Conservation (phyloP, 1,140 invertebrate species). For the Heliconius hermathena region DNA sequence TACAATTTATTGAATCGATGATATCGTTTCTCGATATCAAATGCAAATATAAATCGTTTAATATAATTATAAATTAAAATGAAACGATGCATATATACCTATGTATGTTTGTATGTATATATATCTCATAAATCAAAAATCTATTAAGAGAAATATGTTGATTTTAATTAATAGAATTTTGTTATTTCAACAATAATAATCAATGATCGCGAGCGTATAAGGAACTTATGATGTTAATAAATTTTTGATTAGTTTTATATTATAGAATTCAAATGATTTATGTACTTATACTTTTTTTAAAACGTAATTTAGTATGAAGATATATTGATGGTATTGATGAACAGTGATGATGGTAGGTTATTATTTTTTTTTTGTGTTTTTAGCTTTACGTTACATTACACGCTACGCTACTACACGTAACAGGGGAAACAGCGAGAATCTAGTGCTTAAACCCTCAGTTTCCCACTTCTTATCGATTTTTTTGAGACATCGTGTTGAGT, state of each 20-base stretch:
- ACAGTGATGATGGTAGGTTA: too few species aligned
- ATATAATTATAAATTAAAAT: slow-evolving; percentile 33
- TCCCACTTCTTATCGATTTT: too few species aligned
- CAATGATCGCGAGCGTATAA: background rate
- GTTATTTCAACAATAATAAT: slow-evolving; percentile 19
- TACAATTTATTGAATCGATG: slow-evolving; percentile 32
- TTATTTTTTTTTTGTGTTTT: too few species aligned
- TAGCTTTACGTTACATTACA: too few species aligned
- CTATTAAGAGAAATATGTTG: slow-evolving; percentile 29
- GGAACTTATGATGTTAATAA: background rate
- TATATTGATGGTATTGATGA: too few species aligned
- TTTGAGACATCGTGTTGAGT: too few species aligned
- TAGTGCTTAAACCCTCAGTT: too few species aligned
- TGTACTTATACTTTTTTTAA: background rate
- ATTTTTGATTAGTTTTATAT: slow-evolving; percentile 5
- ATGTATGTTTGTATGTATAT: background rate
- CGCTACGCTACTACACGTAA: too few species aligned
- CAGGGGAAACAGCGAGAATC: too few species aligned
- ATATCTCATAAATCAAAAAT: slow-evolving; percentile 31
- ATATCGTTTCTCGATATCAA: slow-evolving; percentile 35
- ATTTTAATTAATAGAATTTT: slow-evolving; percentile 20
- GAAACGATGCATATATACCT: background rate
- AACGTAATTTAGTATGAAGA: background rate
- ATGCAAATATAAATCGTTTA: slow-evolving; percentile 37
- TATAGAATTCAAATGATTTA: background rate